Evolutionary conservation across 1,140 invertebrate species (phyloP), one percentile per base, ranked within the genome.

Genomic region (Acromyrmex charruanus): DNA sequence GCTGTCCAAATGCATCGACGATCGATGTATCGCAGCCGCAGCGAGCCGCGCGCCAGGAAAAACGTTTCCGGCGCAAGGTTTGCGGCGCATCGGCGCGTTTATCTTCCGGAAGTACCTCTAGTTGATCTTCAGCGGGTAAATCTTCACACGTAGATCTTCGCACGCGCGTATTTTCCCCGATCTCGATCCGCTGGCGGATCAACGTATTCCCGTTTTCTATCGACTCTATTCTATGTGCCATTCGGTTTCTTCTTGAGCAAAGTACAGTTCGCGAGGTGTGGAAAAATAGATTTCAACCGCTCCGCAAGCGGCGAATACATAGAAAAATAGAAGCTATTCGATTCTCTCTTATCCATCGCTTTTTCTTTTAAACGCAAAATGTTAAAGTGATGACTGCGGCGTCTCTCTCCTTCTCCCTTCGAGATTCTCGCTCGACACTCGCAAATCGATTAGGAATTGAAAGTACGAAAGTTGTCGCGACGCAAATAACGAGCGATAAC

Each of bases 121-220:
- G 31, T 16, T 61, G 69, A 84, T 84, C 80, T 87, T 84, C 61
- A 44, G 35, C 59, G 68, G 28, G 81, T 49, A 35, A 39, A 92
- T 91, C 91, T 92, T 93, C 89, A 74, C 63, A 72, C 88, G 86
- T 85, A 16, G 88, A 92, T 92, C 87, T 88, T 88, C 61, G 84
- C 59, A 84, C 63, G 25, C 58, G 14, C 25, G 61, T 7, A 59
- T 51, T 58, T 63, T 28, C 77, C 25, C 25, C 49, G 74, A 63
- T 55, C 72, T 55, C 51, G 69, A 39, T 68, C 25, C 28, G 12
- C 0, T 49, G 72, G 39, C 77, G 63, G 35, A 84, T 25, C 63
- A 16, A 49, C 25, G 58, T 21, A 9, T 53, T 31, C n/a, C 21
- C 65, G 31, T 59, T 31, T 61, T 81, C 14, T 21, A 58, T 72